These are phyloP conservation scores for Odocoileus hemionus DNA, from an alignment of 2,113 vertebrate species.

Conservation along the genomic window DNA sequence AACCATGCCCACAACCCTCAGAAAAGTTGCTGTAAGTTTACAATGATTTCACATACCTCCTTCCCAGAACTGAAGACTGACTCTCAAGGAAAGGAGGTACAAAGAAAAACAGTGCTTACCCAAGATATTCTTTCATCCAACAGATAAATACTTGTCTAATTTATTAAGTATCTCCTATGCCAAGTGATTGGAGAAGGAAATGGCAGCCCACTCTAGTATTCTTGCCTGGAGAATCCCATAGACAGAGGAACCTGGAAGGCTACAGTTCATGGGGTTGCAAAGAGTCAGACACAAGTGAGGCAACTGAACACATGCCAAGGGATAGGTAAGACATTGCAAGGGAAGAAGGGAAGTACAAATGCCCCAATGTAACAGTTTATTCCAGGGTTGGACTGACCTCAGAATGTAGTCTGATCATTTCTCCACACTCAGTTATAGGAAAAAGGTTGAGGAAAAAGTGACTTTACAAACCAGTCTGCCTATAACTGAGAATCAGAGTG, in stretches of 20 bases:
- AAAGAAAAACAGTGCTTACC: constrained; percentile 19
- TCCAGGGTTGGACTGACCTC: background rate
- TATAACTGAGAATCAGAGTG: background rate
- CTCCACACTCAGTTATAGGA: background rate
- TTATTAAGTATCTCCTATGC: background rate
- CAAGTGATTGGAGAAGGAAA: background rate
- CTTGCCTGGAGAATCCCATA: background rate
- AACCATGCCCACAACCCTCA: constrained; percentile 1
- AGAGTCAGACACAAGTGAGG: background rate
- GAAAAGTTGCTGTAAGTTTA: background rate
- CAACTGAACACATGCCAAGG: background rate
- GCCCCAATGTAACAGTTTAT: background rate
- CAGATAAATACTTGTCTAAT: background rate
- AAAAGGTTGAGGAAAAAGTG: background rate
- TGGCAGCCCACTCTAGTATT: background rate
- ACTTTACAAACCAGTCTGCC: background rate
- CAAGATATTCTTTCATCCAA: constrained; percentile 9
- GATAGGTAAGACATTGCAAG: background rate
- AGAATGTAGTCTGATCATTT: background rate
- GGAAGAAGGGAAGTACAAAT: background rate
- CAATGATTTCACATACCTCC: background rate
- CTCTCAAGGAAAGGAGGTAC: background rate
- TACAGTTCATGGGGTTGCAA: background rate
- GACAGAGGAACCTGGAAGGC: background rate
- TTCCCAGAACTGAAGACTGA: background rate